phyloP scores from a whole-genome alignment of 2,888 invertebrate genomes.

The Xylocampa areola region DNA sequence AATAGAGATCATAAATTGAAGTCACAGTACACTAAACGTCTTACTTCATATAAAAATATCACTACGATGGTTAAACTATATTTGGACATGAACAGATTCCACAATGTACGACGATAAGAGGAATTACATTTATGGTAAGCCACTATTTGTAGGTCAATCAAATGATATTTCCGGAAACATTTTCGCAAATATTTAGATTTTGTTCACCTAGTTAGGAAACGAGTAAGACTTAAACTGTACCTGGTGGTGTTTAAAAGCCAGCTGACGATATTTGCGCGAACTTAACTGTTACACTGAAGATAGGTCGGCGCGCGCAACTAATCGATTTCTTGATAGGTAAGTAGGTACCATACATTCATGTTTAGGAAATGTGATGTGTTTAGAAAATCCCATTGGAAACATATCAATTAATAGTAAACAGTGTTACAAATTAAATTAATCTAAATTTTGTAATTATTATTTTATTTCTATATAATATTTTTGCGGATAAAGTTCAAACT shows the following conservation, averaged over 20 bases:
- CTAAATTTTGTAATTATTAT: too few species aligned
- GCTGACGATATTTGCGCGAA: slow-evolving; percentile 76
- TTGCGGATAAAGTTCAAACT: too few species aligned
- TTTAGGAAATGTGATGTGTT: slow-evolving; percentile 23
- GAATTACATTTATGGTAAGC: slow-evolving; percentile 5
- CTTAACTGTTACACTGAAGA: slow-evolving; percentile 54
- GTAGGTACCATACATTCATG: slow-evolving; percentile 13
- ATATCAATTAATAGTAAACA: not conserved
- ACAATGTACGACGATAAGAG: slow-evolving; percentile 1
- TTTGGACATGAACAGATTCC: slow-evolving; percentile 23
- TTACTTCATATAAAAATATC: slow-evolving; percentile 23
- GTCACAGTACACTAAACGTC: slow-evolving; percentile 19
- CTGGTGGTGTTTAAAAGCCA: slow-evolving; percentile 59
- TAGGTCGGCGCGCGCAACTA: slow-evolving; percentile 81
- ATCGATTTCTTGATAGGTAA: slow-evolving; percentile 78
- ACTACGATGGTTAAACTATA: slow-evolving; percentile 30
- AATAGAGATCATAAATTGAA: not conserved
- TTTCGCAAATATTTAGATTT: slow-evolving; percentile 15
- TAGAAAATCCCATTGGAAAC: slow-evolving; percentile 6
- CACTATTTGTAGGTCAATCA: slow-evolving; percentile 4
- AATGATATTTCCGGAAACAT: slow-evolving; percentile 6
- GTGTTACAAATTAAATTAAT: not conserved
- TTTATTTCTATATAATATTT: too few species aligned
- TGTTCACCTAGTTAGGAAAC: slow-evolving; percentile 52
- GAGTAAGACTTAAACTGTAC: slow-evolving; percentile 35